Evolutionary conservation across 2,797 vertebrate species (phyloP).

Genomic region (Mionectes olivaceus): DNA sequence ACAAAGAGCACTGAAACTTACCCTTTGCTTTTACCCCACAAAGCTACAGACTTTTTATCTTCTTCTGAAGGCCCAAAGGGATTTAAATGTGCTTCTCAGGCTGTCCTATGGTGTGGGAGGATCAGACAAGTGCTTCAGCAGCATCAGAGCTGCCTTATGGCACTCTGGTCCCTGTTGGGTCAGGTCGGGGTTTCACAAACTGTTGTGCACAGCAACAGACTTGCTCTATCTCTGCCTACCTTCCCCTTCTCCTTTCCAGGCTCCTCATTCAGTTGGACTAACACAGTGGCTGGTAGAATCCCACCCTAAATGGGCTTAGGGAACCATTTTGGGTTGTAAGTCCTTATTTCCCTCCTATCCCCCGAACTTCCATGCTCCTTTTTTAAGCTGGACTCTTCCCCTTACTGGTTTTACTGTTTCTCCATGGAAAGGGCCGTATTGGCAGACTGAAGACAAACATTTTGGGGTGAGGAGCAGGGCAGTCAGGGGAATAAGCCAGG

Average conservation of each 20-base stretch:
- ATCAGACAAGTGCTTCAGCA: background rate
- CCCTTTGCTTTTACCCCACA: background rate
- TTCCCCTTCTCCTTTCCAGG: background rate
- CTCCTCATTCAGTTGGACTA: fast-evolving
- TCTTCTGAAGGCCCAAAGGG: background rate
- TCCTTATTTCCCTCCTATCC: background rate
- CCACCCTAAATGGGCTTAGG: background rate
- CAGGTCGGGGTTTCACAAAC: background rate
- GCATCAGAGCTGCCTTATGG: background rate
- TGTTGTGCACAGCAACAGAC: fast-evolving
- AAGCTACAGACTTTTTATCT: background rate
- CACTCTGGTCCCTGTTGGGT: background rate
- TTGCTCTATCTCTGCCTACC: background rate
- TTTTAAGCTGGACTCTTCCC: background rate
- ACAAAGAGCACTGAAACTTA: background rate
- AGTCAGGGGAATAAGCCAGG: background rate
- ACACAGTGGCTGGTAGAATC: background rate
- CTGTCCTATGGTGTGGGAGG: background rate
- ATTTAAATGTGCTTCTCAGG: background rate
- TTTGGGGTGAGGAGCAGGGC: background rate
- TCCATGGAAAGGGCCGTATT: background rate
- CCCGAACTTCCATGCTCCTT: background rate
- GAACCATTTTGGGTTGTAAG: background rate
- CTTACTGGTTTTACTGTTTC: background rate
- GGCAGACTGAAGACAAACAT: background rate